Conservation (phyloP, 2,888 invertebrate genomes). For the Dryadula phaetusa region DNA sequence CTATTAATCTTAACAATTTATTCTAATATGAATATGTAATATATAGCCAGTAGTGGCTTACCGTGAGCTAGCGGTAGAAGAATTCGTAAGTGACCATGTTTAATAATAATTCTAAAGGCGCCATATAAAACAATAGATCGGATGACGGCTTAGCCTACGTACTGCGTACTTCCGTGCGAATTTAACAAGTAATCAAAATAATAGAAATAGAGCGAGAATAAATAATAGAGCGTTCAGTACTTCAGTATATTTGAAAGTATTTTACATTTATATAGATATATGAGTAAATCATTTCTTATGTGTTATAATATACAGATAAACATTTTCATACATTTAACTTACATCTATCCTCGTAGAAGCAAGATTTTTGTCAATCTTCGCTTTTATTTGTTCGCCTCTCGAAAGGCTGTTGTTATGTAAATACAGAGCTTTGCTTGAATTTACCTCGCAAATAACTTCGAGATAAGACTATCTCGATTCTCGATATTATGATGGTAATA, state of each 20-base stretch:
- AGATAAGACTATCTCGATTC: conserved; percentile 43
- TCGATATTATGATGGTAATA: conserved; percentile 15
- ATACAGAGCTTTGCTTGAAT: conserved; percentile 57
- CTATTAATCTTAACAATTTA: conserved; percentile 37
- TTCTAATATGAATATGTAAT: conserved; percentile 29
- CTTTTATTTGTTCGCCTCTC: conserved; percentile 54
- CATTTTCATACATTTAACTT: neutral
- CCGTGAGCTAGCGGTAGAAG: conserved; percentile 34
- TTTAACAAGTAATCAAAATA: conserved; percentile 55
- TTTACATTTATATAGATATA: too few species aligned
- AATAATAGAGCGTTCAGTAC: too few species aligned
- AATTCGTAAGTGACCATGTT: conserved; percentile 35
- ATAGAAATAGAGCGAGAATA: too few species aligned
- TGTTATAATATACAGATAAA: neutral
- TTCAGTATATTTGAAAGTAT: too few species aligned
- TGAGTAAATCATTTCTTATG: neutral
- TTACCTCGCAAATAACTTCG: conserved; percentile 54
- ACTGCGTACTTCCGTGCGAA: conserved; percentile 58
- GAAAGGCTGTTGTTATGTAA: conserved; percentile 71
- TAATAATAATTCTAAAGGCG: conserved; percentile 33
- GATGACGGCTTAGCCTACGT: conserved; percentile 63
- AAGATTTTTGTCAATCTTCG: conserved; percentile 54
- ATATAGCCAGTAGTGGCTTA: conserved; percentile 22
- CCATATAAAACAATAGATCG: conserved; percentile 58
- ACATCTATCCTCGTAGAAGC: neutral